Conservation (phyloP, 2,797 vertebrate species). For the Molossus molossus region DNA sequence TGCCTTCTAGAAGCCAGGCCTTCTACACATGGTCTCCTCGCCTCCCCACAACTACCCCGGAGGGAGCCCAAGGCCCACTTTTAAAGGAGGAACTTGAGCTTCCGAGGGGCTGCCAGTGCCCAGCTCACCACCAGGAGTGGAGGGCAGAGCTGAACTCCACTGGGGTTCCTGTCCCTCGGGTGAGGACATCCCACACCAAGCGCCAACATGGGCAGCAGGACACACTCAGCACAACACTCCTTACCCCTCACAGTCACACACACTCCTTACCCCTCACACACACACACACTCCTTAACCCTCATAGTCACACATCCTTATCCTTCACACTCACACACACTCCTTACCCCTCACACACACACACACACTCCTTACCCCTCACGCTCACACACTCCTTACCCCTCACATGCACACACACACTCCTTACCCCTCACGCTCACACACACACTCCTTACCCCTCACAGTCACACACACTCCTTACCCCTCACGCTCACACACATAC, state of each 20-base stretch:
- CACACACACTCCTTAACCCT: too few species aligned
- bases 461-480: too few species aligned
- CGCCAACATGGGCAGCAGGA: not conserved
- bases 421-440: too few species aligned
- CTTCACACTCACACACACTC: too few species aligned
- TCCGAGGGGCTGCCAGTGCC: not conserved
- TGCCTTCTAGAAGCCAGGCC: not conserved
- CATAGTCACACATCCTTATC: not conserved
- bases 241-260: not conserved
- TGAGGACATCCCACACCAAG: not conserved
- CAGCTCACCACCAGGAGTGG: not conserved
- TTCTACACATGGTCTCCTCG: fast-evolving
- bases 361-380: not conserved
- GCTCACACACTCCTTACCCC: too few species aligned
- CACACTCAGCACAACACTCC: too few species aligned
- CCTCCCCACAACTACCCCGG: not conserved
- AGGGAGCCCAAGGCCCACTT: not conserved
- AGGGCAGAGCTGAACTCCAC: not conserved
- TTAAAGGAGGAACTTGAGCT: not conserved
- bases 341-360: not conserved
- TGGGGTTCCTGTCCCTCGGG: not conserved
- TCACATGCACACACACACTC: too few species aligned
- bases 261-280: too few species aligned
- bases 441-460: too few species aligned
- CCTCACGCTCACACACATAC: too few species aligned